Percentiles rank a stretch among this genome's conserved stretches.
Conservation (phyloP, 2,113 vertebrate species). For the Antechinus flavipes region DNA sequence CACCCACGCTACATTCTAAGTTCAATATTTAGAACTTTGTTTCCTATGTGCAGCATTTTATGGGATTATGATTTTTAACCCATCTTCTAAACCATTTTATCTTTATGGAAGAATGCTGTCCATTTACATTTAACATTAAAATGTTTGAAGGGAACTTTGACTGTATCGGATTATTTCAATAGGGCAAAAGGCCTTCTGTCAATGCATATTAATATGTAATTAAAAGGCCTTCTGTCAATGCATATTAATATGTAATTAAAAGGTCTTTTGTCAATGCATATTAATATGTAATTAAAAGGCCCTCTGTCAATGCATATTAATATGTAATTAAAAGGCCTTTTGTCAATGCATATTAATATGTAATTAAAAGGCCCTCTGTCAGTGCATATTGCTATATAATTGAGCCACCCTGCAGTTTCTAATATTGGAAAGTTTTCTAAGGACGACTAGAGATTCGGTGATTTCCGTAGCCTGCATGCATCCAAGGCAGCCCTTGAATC, state of each 20-base stretch:
- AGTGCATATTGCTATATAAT: background rate
- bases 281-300: background rate
- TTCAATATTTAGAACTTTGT: background rate
- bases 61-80: background rate
- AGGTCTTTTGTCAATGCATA: background rate
- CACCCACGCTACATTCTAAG: background rate
- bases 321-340: background rate
- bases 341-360: background rate
- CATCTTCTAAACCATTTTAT: background rate
- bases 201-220: background rate
- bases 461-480: background rate
- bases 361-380: background rate
- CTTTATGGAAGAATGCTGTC: background rate
- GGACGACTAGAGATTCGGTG: background rate
- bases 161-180: background rate
- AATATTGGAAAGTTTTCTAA: background rate
- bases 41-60: background rate
- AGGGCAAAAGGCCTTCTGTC: background rate
- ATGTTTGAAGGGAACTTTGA: background rate
- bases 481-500: background rate
- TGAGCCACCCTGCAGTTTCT: background rate
- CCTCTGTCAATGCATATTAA: background rate
- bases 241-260: background rate
- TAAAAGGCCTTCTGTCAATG: background rate
- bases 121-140: background rate